Percentiles rank a stretch among this genome's conserved stretches.
phyloP scores from a whole-genome alignment of 2,888 invertebrate species.

The Bugulina stolonifera region DNA sequence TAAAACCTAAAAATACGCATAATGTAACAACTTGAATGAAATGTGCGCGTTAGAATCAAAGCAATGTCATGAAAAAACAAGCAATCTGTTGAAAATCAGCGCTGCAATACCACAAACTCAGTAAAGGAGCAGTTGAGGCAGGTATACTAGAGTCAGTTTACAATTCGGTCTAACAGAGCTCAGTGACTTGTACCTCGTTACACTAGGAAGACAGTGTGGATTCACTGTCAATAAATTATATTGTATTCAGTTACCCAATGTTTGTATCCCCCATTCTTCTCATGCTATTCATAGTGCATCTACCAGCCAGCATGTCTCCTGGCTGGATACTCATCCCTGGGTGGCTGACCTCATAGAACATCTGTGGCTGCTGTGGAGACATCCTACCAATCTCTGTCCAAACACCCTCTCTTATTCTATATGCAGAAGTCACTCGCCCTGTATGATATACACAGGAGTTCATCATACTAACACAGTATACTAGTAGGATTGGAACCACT shows the following conservation, averaged over 20 bases:
- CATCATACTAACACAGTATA: too few relatives aligned
- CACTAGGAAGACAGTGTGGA: too few relatives aligned
- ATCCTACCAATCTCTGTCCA: constrained; percentile 51
- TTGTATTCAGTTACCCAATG: constrained; percentile 28
- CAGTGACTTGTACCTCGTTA: too few relatives aligned
- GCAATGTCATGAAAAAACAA: too few relatives aligned
- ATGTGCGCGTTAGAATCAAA: too few relatives aligned
- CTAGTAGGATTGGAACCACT: too few relatives aligned
- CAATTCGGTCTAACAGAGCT: too few relatives aligned
- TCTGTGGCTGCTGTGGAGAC: constrained; percentile 49
- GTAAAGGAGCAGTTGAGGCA: not conserved
- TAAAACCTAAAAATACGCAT: too few relatives aligned
- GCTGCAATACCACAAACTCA: not conserved
- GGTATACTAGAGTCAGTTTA: not conserved
- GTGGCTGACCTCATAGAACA: constrained; percentile 49
- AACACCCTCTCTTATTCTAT: constrained; percentile 43
- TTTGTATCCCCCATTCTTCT: constrained; percentile 30
- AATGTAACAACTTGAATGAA: too few relatives aligned
- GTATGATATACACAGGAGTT: too few relatives aligned
- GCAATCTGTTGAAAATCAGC: not conserved
- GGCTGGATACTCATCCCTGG: constrained; percentile 38
- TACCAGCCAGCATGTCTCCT: constrained; percentile 46
- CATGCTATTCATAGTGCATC: constrained; percentile 42
- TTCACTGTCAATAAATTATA: too few relatives aligned
- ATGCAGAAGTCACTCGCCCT: constrained; percentile 49